Conservation (phyloP, 2,797 vertebrate species). For the Avahi laniger region DNA sequence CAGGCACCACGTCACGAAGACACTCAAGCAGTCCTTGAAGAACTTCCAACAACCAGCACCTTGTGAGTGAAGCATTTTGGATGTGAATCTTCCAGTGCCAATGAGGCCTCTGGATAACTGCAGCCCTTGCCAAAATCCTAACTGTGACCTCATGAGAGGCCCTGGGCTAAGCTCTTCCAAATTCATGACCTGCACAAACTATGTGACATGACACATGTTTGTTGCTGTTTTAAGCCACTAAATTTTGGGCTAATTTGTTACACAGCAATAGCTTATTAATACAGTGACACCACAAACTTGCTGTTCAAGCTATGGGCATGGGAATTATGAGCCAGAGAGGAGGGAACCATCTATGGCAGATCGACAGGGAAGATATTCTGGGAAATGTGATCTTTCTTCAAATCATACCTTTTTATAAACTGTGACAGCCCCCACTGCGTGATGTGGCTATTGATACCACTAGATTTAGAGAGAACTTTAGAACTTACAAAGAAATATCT, state of each 20-base stretch:
- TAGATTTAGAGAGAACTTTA: not conserved
- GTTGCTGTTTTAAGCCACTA: not conserved
- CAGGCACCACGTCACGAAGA: not conserved
- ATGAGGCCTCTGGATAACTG: not conserved
- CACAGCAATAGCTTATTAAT: not conserved
- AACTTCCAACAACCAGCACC: not conserved
- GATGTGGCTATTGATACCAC: not conserved
- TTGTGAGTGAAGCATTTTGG: not conserved
- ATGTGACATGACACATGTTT: not conserved
- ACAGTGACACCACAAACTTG: not conserved
- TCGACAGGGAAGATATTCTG: not conserved
- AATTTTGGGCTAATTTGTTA: not conserved
- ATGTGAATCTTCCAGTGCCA: not conserved
- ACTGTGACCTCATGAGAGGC: not conserved
- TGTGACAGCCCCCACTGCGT: not conserved
- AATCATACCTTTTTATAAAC: not conserved
- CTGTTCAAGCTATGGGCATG: not conserved
- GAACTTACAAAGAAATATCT: not conserved
- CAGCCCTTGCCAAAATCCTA: not conserved
- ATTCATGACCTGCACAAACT: not conserved
- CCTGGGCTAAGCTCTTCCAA: not conserved
- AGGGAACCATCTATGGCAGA: not conserved
- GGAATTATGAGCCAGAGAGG: not conserved
- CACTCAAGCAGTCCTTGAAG: not conserved
- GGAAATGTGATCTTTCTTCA: not conserved